Evolutionary conservation across 2,113 vertebrate species (phyloP), one percentile per base, ranked within the genome.

Genomic region (Urocynchramus pylzowi): DNA sequence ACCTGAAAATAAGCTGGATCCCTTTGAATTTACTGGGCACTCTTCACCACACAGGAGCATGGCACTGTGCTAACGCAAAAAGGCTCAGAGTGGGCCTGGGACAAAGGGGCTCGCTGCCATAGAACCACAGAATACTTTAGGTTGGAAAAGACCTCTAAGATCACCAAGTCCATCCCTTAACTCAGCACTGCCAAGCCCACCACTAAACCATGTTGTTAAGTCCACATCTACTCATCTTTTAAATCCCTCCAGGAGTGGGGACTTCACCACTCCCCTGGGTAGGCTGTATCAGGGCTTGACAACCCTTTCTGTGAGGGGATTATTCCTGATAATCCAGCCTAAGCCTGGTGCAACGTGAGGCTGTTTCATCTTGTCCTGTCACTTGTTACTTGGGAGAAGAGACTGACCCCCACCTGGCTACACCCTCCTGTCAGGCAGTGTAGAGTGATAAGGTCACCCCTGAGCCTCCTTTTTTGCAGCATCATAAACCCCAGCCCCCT

Each of bases 361-460:
- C 17, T 16, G 4, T 33, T 74, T 54, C 18, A 13, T 22, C 49
- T 26, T 2, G 10, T n/a, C 41, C 41, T 41, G 2, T 15, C 9
- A 1, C 8, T 23, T 14, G 19, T 30, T 15, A 4, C 31, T 5
- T 12, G 41, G 39, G 13, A 42, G 26, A 13, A 47, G 10, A 61
- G 35, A 23, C 13, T 0, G 0, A 28, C 30, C 5, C 37, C 17
- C 4, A 19, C 24, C 26, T 33, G 14, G 1, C 35, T 6, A 13
- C 27, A 23, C 0, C 41, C 31, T 28, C 11, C 27, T 26, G 4
- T 24, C 28, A 57, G 28, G 50, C 1, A 39, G 19, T 2, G 14
- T 35, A 42, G 41, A 42, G 3, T 5, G 50, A 16, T n/a, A 37
- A 75, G 16, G 52, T 54, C 52, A 19, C 11, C 14, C 54, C 33